Conservation (phyloP, 2,113 vertebrate genomes). For the Dascyllus trimaculatus region DNA sequence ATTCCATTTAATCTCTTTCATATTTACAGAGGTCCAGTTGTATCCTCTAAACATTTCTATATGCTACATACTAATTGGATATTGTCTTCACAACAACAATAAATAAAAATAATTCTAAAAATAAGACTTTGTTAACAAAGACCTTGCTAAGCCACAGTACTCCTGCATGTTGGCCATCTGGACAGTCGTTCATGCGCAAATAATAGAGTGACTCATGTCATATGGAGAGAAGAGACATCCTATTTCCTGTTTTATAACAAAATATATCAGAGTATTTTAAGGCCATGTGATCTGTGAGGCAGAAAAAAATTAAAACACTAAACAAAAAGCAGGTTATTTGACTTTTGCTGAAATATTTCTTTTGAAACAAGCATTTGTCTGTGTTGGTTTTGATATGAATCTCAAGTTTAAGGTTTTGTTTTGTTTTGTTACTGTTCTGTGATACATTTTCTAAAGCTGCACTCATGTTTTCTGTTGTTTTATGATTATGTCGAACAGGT, state of each 20-base stretch:
- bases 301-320: neutral
- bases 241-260: neutral
- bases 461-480: too few relatives aligned
- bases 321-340: too few relatives aligned
- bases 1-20: conserved; percentile 39
- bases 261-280: neutral
- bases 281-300: neutral
- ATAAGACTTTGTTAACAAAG: conserved; percentile 5
- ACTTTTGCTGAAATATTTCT: too few relatives aligned
- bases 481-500: too few relatives aligned
- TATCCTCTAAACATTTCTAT: conserved; percentile 12
- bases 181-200: conserved; percentile 25
- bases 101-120: conserved; percentile 16
- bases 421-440: neutral
- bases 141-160: neutral
- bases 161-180: conserved; percentile 22
- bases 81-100: neutral
- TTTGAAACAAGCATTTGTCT: too few relatives aligned
- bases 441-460: too few relatives aligned
- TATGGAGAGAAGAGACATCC: conserved; percentile 3
- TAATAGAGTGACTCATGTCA: conserved; percentile 25
- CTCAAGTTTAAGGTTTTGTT: neutral
- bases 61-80: neutral
- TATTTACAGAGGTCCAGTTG: conserved; percentile 19
- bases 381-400: too few relatives aligned